Evolutionary conservation across 1,140 invertebrate genomes (phyloP), one percentile per base, ranked within the genome.

Genomic region (Bombus confusus): DNA sequence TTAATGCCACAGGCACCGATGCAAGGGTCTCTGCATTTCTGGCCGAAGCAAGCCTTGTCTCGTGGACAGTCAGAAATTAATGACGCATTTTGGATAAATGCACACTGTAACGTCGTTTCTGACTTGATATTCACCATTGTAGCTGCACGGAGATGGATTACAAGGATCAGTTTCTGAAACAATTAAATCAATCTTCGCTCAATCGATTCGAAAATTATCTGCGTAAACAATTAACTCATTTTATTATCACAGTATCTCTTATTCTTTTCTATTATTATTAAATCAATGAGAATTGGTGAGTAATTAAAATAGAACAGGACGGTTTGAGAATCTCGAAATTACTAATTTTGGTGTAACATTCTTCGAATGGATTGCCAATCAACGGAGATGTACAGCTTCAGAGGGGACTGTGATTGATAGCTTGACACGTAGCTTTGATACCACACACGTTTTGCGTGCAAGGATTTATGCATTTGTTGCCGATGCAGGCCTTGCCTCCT

Each of bases 1-100:
- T 99, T 99, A 0, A 98, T 91, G 66, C 98, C 98, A 91, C 98
- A 98, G 64, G 97, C 96, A 87, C 97, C 97, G 68, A 97, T 95
- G 88, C 98, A 98, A 52, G 98, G 98, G 94, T 98, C 97, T 84
- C 96, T 95, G 91, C 98, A 98, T 94, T 98, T 97, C 88, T 97
- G 97, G 52, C 96, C 96, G 86, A 97, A 97, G 93, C 98, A 99
- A 1, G 98, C 96, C 80, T 97, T 96, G 90, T 98, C 97, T 72
- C 97, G 96, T 0, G 97, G 96, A 95, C 98, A 98, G 87, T 98
- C 98, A 71, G 97, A 96, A n/a, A 91, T 98, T 98, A 52, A 98
- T 97, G 18, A 98, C 95, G 94, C 98, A 98, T 94, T 98, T 98
- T 1, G 98, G 97, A 94, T 98, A 98, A 12, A 96, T 96, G 92